phyloP scores from a whole-genome alignment of 2,797 vertebrate species.

The Amniataba percoides region DNA sequence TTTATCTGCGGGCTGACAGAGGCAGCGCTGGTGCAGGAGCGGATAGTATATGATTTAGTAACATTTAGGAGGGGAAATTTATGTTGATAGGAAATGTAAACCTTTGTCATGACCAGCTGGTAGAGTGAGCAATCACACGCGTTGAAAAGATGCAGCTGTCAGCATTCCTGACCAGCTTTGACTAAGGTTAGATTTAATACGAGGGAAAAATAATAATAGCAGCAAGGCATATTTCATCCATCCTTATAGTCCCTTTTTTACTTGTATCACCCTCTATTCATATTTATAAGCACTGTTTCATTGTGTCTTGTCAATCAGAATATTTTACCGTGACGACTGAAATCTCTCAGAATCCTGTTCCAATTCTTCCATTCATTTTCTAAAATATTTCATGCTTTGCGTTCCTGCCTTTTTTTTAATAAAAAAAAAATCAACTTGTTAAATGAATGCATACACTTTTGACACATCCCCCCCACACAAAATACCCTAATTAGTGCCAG shows the following conservation, averaged over 20 bases:
- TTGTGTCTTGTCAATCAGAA: neutral
- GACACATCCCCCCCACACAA: slow-evolving; percentile 30
- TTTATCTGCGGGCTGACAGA: slow-evolving; percentile 63
- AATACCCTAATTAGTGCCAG: slow-evolving; percentile 59
- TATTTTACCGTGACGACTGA: neutral
- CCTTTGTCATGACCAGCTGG: slow-evolving; percentile 35
- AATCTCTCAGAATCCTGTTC: neutral
- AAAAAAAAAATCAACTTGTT: slow-evolving; percentile 9
- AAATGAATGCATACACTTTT: slow-evolving; percentile 36
- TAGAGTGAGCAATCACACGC: slow-evolving; percentile 41
- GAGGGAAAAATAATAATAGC: neutral
- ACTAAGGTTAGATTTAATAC: slow-evolving; percentile 22
- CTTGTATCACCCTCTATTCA: neutral
- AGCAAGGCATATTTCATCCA: neutral
- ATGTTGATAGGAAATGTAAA: slow-evolving; percentile 56
- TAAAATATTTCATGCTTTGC: neutral
- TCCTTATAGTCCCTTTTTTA: neutral
- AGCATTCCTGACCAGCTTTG: slow-evolving; percentile 8
- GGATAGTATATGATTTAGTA: slow-evolving; percentile 55
- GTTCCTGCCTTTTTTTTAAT: neutral
- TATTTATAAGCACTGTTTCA: neutral
- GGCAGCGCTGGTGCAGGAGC: slow-evolving; percentile 23
- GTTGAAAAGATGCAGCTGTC: slow-evolving; percentile 39
- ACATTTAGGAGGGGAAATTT: slow-evolving; percentile 57
- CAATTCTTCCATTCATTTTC: neutral